Evolutionary conservation across 2,888 invertebrate species (phyloP).

Genomic region (Drosophila peninsularis): DNA sequence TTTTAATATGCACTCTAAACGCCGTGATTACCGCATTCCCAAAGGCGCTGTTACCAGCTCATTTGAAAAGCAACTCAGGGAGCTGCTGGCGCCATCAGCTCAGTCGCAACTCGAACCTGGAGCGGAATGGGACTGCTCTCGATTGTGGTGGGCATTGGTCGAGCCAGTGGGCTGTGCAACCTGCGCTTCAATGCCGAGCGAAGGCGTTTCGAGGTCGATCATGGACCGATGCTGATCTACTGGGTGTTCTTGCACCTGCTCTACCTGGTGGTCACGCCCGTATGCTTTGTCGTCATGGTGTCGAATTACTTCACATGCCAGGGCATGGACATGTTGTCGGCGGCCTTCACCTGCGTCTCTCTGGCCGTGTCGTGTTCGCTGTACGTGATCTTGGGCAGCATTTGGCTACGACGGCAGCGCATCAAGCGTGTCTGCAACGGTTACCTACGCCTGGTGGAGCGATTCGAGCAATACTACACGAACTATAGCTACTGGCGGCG

Average conservation of each 20-base stretch:
- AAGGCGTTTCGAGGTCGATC: conserved; percentile 24
- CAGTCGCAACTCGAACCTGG: not conserved
- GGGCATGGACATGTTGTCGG: conserved; percentile 39
- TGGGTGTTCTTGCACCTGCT: conserved; percentile 30
- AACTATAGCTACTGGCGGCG: conserved; percentile 7
- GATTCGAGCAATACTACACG: conserved; percentile 4
- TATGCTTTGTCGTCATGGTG: conserved; percentile 18
- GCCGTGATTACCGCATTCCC: conserved; percentile 10
- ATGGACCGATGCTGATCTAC: conserved; percentile 46
- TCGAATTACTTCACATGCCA: conserved; percentile 31
- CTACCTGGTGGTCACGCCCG: conserved; percentile 41
- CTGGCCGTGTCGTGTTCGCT: conserved; percentile 25
- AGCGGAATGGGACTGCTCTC: conserved; percentile 25
- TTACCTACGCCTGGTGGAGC: conserved; percentile 22
- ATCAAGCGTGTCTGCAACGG: conserved; percentile 31
- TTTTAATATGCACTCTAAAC: not conserved
- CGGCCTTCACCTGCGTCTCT: conserved; percentile 40
- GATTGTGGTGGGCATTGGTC: conserved; percentile 23
- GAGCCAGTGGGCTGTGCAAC: conserved; percentile 56
- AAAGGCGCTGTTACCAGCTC: not conserved
- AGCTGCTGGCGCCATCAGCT: not conserved
- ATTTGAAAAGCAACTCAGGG: not conserved
- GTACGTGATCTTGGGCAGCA: conserved; percentile 21
- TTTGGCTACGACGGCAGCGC: conserved; percentile 38
- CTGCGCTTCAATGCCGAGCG: conserved; percentile 39